Conservation (phyloP, 2,888 invertebrate species). For the Troides helena region DNA sequence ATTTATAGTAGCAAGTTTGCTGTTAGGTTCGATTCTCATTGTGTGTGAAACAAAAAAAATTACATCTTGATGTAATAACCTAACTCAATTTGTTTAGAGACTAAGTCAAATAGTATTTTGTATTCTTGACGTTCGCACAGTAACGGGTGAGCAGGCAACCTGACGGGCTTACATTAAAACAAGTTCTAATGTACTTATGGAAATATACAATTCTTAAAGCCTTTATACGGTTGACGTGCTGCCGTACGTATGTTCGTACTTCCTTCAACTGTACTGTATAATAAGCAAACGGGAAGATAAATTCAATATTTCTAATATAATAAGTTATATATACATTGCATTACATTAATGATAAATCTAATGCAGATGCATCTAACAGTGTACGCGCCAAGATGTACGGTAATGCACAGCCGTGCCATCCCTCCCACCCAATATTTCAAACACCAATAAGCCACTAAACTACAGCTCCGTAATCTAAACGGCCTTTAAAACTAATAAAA, state of each 20-base stretch:
- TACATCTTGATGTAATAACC: not conserved
- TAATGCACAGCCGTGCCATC: slow-evolving; percentile 50
- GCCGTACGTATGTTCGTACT: slow-evolving; percentile 4
- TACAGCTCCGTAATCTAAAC: slow-evolving; percentile 73
- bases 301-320: slow-evolving; percentile 18
- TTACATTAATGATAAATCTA: slow-evolving; percentile 17
- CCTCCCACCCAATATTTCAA: slow-evolving; percentile 71
- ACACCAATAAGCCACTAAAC: slow-evolving; percentile 67
- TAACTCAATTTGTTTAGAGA: not conserved
- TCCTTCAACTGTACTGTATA: slow-evolving; percentile 19
- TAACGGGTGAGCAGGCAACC: not conserved
- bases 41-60: too few relatives aligned
- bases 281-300: slow-evolving; percentile 15
- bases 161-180: slow-evolving; percentile 5
- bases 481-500: slow-evolving; percentile 79
- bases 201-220: slow-evolving; percentile 24
- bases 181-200: slow-evolving; percentile 18
- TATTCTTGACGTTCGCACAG: not conserved
- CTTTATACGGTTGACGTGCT: slow-evolving; percentile 16
- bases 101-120: not conserved
- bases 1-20: too few relatives aligned
- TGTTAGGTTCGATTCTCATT: too few relatives aligned
- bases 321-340: slow-evolving; percentile 19
- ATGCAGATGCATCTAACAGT: slow-evolving; percentile 13
- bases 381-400: slow-evolving; percentile 23